These are phyloP conservation scores for Rhingia rostrata DNA, from an alignment of 2,888 invertebrate genomes.

Conservation along the genomic window DNA sequence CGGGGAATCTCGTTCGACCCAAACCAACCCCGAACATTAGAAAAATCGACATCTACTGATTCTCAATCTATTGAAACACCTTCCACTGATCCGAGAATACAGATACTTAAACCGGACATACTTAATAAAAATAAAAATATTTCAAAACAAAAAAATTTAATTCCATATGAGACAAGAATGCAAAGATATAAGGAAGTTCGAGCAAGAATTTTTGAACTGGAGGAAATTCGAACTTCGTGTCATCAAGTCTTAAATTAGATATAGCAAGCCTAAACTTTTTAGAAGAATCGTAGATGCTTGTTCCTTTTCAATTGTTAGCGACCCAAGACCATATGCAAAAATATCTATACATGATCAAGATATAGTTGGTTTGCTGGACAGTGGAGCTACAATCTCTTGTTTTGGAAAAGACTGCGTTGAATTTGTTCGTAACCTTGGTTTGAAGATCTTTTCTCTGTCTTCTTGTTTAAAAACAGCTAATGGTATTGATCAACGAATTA, in stretches of 20 bases:
- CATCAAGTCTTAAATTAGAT: too few relatives aligned
- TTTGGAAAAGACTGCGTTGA: constrained; percentile 28
- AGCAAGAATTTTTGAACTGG: neutral
- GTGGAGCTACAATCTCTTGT: constrained; percentile 35
- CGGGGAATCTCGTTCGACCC: constrained; percentile 3
- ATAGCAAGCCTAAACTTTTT: neutral
- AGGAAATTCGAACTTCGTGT: neutral
- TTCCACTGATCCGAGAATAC: neutral
- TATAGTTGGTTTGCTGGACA: constrained; percentile 38
- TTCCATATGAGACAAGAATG: neutral
- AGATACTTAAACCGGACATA: neutral
- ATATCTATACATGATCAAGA: constrained; percentile 1
- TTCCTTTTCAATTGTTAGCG: neutral
- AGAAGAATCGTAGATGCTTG: neutral
- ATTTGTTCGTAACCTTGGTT: neutral
- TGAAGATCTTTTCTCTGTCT: neutral
- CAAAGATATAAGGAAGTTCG: neutral
- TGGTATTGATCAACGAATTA: neutral
- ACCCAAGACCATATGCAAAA: constrained; percentile 49
- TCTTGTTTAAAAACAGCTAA: neutral
- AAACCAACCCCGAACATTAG: too few relatives aligned
- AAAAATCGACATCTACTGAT: neutral
- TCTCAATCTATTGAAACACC: neutral
- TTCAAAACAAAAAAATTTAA: neutral
- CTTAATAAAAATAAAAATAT: neutral